phyloP scores from a whole-genome alignment of 2,888 invertebrate species.

The Ophraella communa region DNA sequence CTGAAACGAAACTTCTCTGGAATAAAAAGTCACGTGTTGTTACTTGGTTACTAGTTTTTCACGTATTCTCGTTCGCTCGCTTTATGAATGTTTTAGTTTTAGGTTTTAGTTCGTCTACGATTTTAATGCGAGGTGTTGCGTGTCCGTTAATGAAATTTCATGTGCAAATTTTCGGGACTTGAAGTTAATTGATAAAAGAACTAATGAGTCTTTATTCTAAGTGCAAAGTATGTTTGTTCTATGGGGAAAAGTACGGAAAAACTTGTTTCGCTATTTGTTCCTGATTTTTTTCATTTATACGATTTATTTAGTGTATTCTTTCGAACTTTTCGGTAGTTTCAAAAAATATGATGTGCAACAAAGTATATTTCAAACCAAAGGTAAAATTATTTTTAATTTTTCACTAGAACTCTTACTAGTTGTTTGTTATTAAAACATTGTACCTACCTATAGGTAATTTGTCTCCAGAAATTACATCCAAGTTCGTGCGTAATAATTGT shows the following conservation, averaged over 20 bases:
- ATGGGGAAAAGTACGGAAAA: background rate
- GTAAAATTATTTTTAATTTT: background rate
- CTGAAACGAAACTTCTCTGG: background rate
- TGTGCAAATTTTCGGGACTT: background rate
- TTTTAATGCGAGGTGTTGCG: too few species aligned
- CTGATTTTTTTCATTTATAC: background rate
- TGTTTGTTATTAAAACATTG: too few species aligned
- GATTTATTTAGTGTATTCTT: background rate
- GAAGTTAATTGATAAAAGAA: background rate
- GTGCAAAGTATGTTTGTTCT: background rate
- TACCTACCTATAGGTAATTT: too few species aligned
- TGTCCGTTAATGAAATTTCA: background rate
- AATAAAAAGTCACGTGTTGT: background rate
- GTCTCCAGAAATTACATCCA: too few species aligned
- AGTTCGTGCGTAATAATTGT: too few species aligned
- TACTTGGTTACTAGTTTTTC: background rate
- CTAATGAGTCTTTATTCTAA: background rate
- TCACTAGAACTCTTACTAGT: too few species aligned
- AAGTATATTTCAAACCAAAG: background rate
- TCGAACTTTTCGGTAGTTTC: background rate
- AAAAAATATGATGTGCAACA: background rate
- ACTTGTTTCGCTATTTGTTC: background rate
- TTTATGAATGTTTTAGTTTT: too few species aligned
- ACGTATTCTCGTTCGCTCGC: too few species aligned
- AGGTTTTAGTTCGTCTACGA: too few species aligned